Evolutionary conservation across 2,797 vertebrate genomes (phyloP), one percentile per base, ranked within the genome.

Genomic region (Coendou prehensilis): DNA sequence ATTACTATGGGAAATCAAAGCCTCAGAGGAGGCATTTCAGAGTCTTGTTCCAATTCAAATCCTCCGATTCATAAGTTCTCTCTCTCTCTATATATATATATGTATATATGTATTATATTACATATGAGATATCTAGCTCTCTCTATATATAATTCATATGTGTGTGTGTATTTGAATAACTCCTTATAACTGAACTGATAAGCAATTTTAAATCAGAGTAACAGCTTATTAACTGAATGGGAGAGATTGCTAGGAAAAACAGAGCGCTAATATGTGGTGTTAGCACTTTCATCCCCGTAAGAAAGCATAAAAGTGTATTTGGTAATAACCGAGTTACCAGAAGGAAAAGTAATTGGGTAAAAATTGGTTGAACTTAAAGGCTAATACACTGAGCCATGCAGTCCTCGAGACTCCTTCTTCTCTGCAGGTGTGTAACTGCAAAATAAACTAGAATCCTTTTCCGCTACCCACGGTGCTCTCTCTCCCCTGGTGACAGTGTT

Each of bases 261-360:
- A 85, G 37, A n/a, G 2, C 2, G 30, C 23, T 52, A 22, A 63
- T 8, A 11, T 50, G 6, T 30, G 52, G 14, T 86, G 7, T 91
- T 57, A 61, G 26, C 30, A 79, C 4, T 57, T 41, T 69, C 9
- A 78, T 87, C 85, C 45, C 52, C n/a, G 18, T 10, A 10, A 87
- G 76, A 80, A 92, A 73, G 37, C 5, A 87, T 59, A 20, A 64
- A 47, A 75, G 6, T 37, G 0, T 52, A 33, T 57, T 84, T 63
- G 28, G 9, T 79, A 7, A 83, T 56, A 83, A 50, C 26, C 30
- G 23, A 89, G 52, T 83, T 87, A 80, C 56, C 69, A n/a, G 52
- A 28, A 87, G 63, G 28, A 75, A n/a, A 85, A 75, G 33, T 57
- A 92, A 93, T 20, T 81, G 47, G n/a, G 30, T 64, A 81, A 91